Evolutionary conservation across 2,888 invertebrate species (phyloP), one percentile per base, ranked within the genome.

Genomic region (Zele albiditarsus): DNA sequence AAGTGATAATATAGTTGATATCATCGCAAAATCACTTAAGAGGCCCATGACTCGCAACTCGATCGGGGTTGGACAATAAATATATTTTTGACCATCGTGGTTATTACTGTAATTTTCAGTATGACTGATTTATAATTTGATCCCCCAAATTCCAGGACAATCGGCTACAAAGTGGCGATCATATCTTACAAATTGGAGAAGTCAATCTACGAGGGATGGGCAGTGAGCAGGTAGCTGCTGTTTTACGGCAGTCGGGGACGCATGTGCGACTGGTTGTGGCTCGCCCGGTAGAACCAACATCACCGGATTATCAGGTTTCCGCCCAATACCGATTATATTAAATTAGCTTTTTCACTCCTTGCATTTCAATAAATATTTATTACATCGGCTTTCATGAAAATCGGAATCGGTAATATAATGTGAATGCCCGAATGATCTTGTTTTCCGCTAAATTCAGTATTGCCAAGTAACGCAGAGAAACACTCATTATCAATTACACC

Each of bases 151-250:
- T 81, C 0, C 89, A 97, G 96, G 98, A 99, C 91, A 96, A 95
- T 77, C 93, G 98, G 71, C 92, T 99, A 81, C 97, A 97, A 90
- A 96, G 98, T 90, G 99, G 99, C 10, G 99, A 99, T 90, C 99
- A 99, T 91, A 96, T 99, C 84, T 92, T 99, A 84, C 98, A 99
- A 91, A 96, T 97, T 83, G 96, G 96, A 65, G 96, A 98, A 82
- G 96, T 98, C 82, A 97, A 97, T 91, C 92, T 99, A 82, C 94
- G 98, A 71, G 98, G 99, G 76, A 97, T 98, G 93, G 97, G 97
- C 78, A 98, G 98, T 71, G 99, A 99, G 90, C 96, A 97, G 90
- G 98, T 98, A 83, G 98, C 98, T 27, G 95, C 97, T 23, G 98
- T 99, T 78, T 91, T 99, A 79, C 93, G 98, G 31, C 98, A 98